A percentile compares a stretch with the other conserved stretches of the same genome.
These are phyloP conservation scores for Linepithema humile DNA, from an alignment of 1,140 invertebrate genomes.

Conservation along the genomic window DNA sequence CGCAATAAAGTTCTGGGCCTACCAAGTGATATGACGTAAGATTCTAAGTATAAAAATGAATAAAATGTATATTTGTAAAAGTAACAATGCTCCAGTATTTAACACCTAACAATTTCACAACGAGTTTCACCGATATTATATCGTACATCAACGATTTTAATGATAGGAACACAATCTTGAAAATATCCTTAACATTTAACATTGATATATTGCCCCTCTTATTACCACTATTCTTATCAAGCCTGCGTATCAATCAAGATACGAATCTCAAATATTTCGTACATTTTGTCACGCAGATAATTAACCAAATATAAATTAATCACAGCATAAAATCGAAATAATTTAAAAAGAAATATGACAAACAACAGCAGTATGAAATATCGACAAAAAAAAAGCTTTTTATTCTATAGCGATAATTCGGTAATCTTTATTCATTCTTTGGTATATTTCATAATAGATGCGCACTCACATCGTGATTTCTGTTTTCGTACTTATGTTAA, in stretches of 20 bases:
- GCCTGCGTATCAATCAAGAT: constrained; percentile 11
- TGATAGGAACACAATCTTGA: background rate
- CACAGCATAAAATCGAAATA: background rate
- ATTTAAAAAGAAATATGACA: background rate
- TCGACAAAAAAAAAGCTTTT: no score
- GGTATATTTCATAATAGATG: no score
- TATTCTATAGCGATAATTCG: no score
- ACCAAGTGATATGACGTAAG: no score
- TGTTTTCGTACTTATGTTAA: no score
- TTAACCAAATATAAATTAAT: background rate
- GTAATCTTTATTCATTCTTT: no score
- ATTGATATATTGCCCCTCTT: background rate
- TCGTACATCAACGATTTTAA: background rate
- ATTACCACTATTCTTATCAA: background rate
- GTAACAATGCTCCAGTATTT: background rate
- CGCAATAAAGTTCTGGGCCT: no score
- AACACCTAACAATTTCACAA: background rate
- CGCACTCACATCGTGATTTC: no score
- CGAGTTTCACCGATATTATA: background rate
- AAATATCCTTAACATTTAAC: constrained; percentile 15
- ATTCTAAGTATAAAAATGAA: no score
- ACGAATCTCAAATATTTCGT: background rate
- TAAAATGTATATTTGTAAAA: no score
- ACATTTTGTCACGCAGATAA: background rate
- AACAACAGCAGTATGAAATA: background rate